Evolutionary conservation across 2,113 vertebrate species (phyloP).

Genomic region (Globicephala melas): DNA sequence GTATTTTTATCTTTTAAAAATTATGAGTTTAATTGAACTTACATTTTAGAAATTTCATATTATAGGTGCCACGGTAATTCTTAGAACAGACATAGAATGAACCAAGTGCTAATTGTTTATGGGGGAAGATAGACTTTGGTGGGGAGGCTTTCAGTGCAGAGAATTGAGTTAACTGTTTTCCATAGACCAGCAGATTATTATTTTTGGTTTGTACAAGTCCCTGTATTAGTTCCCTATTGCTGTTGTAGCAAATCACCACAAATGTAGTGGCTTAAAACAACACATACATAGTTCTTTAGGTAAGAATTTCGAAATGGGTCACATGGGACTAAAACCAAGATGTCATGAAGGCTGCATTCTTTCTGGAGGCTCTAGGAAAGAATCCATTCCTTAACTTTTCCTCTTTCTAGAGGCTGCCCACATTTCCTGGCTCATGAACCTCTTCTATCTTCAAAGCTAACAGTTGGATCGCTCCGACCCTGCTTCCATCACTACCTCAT

Average conservation of each 20-base stretch:
- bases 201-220: neutral
- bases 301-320: neutral
- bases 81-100: neutral
- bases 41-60: neutral
- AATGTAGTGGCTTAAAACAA: neutral
- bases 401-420: neutral
- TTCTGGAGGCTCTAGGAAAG: neutral
- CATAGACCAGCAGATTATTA: neutral
- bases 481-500: neutral
- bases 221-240: neutral
- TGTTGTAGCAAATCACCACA: neutral
- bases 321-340: neutral
- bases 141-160: neutral
- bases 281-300: neutral
- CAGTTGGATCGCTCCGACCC: neutral
- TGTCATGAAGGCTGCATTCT: neutral
- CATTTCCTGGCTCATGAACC: neutral
- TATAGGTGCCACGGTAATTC: neutral
- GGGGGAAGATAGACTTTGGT: neutral
- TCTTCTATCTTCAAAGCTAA: neutral
- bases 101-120: neutral
- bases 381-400: neutral
- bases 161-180: neutral
- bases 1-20: neutral
- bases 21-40: neutral